Conservation (phyloP, 2,113 vertebrate genomes). For the Aegithalos caudatus region DNA sequence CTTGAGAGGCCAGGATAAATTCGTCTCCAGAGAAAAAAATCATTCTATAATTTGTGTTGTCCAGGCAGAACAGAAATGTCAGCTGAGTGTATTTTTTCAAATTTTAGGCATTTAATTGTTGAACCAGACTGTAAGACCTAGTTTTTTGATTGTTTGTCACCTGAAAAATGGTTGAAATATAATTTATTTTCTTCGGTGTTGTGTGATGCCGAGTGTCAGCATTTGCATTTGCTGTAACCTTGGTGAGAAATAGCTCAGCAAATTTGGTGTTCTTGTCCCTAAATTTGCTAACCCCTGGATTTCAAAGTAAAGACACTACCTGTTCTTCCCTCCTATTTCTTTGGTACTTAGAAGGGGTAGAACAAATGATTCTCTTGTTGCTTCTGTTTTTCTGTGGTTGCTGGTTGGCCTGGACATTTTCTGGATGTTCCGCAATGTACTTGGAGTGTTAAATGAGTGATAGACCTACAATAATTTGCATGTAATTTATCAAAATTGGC, state of each 20-base stretch:
- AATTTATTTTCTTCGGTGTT: not conserved
- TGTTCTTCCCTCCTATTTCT: not conserved
- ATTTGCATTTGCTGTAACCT: not conserved
- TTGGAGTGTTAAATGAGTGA: not conserved
- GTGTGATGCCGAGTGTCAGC: not conserved
- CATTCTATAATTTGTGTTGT: not conserved
- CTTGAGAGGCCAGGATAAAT: not conserved
- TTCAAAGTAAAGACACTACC: not conserved
- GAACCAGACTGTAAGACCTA: not conserved
- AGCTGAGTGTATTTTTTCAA: not conserved
- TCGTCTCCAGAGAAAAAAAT: not conserved
- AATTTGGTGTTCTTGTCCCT: not conserved
- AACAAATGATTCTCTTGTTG: not conserved
- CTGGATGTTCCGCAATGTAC: not conserved
- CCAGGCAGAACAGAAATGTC: not conserved
- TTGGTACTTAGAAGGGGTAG: not conserved
- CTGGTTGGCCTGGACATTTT: not conserved
- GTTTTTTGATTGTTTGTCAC: not conserved
- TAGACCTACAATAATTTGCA: not conserved
- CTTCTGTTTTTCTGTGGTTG: not conserved
- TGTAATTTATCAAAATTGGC: not conserved
- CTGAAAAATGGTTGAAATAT: not conserved
- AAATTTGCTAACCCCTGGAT: not conserved
- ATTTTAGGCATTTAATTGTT: not conserved
- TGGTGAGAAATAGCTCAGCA: not conserved